These are phyloP conservation scores for Pomatostomus ruficeps DNA, from an alignment of 2,113 vertebrate species.

Conservation along the genomic window DNA sequence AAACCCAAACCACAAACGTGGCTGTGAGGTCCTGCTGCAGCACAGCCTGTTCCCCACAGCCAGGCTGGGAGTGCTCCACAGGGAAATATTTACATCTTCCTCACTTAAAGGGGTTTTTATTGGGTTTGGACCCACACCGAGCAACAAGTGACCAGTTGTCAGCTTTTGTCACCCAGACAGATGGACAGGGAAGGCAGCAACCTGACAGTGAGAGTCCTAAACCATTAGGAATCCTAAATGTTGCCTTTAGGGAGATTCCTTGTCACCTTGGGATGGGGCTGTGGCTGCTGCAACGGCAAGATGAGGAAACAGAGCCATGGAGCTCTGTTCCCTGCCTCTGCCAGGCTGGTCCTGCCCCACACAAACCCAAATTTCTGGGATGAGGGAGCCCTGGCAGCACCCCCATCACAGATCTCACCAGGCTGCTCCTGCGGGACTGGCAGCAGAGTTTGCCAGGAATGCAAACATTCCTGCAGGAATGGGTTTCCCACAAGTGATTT, in stretches of 20 bases:
- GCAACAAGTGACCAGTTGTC: not conserved
- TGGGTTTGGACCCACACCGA: not conserved
- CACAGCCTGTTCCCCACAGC: not conserved
- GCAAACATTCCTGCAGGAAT: not conserved
- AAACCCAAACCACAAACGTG: rapidly evolving
- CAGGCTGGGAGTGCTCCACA: not conserved
- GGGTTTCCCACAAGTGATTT: not conserved
- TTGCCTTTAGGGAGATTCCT: not conserved
- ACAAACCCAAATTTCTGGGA: not conserved
- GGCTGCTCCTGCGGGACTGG: not conserved
- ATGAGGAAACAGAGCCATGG: rapidly evolving
- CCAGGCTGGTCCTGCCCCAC: not conserved
- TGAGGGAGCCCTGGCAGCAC: not conserved
- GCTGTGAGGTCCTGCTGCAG: not conserved
- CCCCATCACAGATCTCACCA: not conserved
- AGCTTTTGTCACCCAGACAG: not conserved
- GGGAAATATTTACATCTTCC: not conserved
- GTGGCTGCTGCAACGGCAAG: not conserved
- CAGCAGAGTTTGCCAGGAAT: not conserved
- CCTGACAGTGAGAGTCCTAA: not conserved
- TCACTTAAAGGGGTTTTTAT: not conserved
- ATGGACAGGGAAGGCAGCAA: not conserved
- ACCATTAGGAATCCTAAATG: not conserved
- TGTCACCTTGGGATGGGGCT: rapidly evolving
- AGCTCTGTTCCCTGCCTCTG: not conserved